phyloP scores from a whole-genome alignment of 1,140 invertebrate species.

The Trachymyrmex septentrionalis region DNA sequence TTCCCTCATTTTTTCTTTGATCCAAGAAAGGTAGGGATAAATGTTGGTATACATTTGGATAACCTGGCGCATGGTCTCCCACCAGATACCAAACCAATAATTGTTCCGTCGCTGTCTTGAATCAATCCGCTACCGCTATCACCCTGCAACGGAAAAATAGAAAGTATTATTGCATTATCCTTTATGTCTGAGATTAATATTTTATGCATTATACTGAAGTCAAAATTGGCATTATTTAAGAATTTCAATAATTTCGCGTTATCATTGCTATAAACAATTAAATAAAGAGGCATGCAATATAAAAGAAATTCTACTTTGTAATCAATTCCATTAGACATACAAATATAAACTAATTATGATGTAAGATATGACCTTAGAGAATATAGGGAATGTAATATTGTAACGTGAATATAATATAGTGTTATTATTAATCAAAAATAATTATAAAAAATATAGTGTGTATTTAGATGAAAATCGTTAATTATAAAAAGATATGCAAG shows the following conservation, averaged over 20 bases:
- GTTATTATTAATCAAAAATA: not conserved
- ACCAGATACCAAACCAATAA: conserved; percentile 88
- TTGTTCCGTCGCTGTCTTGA: conserved; percentile 61
- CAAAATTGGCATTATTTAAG: not conserved
- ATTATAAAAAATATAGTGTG: not conserved
- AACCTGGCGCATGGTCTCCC: conserved; percentile 89
- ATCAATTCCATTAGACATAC: not conserved
- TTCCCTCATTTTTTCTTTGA: not conserved
- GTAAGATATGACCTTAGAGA: not conserved
- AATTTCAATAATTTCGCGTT: not conserved
- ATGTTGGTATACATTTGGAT: conserved; percentile 87
- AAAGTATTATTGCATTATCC: not conserved
- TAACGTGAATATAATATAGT: not conserved
- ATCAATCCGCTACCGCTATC: conserved; percentile 86
- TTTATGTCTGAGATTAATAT: not conserved
- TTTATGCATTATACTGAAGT: not conserved
- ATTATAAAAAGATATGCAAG: not conserved
- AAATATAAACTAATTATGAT: not conserved
- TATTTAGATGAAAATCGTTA: not conserved
- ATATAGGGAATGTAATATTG: not conserved
- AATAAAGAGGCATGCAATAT: not conserved
- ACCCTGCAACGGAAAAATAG: conserved; percentile 67
- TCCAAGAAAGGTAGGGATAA: not conserved
- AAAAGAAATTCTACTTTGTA: not conserved
- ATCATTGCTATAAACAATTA: not conserved